Base-by-base conservation (phyloP, 2,113 vertebrate genomes). In the Chaetops frenatus region DNA sequence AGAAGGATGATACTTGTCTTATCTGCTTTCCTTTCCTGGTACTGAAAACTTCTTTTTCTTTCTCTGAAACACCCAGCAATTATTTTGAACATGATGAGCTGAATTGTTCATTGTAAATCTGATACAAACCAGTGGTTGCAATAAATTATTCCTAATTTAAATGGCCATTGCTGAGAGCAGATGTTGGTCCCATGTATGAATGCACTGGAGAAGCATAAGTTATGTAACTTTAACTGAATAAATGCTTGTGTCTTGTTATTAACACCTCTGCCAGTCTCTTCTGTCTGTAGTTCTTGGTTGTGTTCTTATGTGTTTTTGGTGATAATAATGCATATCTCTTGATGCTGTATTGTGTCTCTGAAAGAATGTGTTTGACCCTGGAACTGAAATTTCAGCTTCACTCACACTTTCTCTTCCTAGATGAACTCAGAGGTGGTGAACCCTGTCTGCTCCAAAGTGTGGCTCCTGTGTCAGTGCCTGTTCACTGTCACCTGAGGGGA, bases 211-310 rank as follows among this genome's bases (percentile, higher is more conserved):
- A 96, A 96, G 50, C 12, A 1, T 72, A 90, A 77, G 48, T 86
- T 73, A 61, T 66, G 33, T 92, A 95, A 90, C 84, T 93, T 86
- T 53, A 83, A 47, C 62, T 92, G 88, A 97, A 96, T 97, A 97
- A 97, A 97, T 89, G 58, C 38, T 70, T 73, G 35, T 51, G 57
- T 67, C 88, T 61, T 58, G 44, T 90, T 78, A 92, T 90, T 88
- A 76, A 72, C 40, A 82, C 33, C 44, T 91, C 69, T 88, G 27
- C 56, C 44, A 54, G 40, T 78, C 86, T 95, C 67, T 70, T 51
- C 27, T 71, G 27, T 64, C 72, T 87, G 3, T 88, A 79, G 54
- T 61, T 92, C 67, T 51, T 83, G 54, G n/a, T 47, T 42, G 15
- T 31, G 54, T 73, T 80, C 61, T 27, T 70, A 9, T 87, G 36